A percentile compares a stretch with the other conserved stretches of the same genome.
Evolutionary conservation across 2,113 vertebrate genomes (phyloP).

Genomic region (Cottus gobio): DNA sequence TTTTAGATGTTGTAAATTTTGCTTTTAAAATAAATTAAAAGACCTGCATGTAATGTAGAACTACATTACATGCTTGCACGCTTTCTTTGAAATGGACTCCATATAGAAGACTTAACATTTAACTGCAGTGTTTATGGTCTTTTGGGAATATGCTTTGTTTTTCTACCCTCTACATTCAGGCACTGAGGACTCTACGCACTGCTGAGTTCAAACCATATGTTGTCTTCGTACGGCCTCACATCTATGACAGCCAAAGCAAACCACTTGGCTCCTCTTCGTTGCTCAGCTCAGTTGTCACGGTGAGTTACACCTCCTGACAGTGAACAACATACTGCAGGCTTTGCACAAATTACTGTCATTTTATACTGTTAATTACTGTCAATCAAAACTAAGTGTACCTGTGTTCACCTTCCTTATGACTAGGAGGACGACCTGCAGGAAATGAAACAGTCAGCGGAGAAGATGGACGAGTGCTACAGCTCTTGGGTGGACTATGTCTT

Average conservation of each 20-base stretch:
- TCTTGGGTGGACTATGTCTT: slow-evolving; percentile 90
- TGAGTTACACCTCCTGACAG: slow-evolving; percentile 48
- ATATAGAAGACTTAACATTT: background rate
- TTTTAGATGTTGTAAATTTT: background rate
- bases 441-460: slow-evolving; percentile 88
- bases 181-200: slow-evolving; percentile 87
- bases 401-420: background rate
- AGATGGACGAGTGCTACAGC: slow-evolving; percentile 89
- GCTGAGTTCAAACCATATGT: slow-evolving; percentile 92
- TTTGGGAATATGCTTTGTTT: background rate
- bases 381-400: background rate
- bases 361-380: background rate
- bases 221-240: slow-evolving; percentile 88
- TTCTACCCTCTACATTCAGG: slow-evolving; percentile 74
- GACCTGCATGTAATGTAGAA: too few relatives aligned
- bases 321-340: too few relatives aligned
- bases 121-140: too few relatives aligned
- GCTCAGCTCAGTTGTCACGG: slow-evolving; percentile 76
- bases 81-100: too few relatives aligned
- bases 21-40: too few relatives aligned
- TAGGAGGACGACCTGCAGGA: slow-evolving; percentile 91
- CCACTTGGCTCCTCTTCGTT: slow-evolving; percentile 78
- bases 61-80: too few relatives aligned
- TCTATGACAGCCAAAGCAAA: slow-evolving; percentile 80
- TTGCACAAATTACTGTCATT: background rate